Conservation (phyloP, 1,140 invertebrate species). For the Calliopsis andreniformis region DNA sequence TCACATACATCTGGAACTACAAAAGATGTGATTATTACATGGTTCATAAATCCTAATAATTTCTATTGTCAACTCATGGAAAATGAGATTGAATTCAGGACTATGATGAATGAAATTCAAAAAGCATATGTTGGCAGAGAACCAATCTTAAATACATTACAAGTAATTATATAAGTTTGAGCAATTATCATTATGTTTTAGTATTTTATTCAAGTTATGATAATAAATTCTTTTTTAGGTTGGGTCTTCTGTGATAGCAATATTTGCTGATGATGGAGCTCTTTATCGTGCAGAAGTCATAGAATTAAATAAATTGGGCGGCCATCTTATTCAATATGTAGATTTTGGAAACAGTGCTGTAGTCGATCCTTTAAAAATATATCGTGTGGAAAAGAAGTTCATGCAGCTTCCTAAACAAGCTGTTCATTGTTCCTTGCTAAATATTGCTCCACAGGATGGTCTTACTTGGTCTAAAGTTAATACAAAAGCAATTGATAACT, state of each 20-base stretch:
- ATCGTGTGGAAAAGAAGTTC: slow-evolving; percentile 85
- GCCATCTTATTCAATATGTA: slow-evolving; percentile 86
- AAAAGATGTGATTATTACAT: slow-evolving; percentile 82
- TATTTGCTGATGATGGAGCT: slow-evolving; percentile 86
- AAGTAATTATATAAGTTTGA: slow-evolving; percentile 62
- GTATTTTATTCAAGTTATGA: background rate
- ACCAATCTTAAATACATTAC: slow-evolving; percentile 66
- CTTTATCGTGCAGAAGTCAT: slow-evolving; percentile 86
- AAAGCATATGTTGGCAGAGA: slow-evolving; percentile 83
- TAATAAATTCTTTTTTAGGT: slow-evolving; percentile 70
- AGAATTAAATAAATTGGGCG: slow-evolving; percentile 81
- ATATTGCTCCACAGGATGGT: slow-evolving; percentile 80
- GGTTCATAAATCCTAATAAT: slow-evolving; percentile 85
- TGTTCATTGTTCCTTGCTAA: slow-evolving; percentile 84
- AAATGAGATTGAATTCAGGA: slow-evolving; percentile 81
- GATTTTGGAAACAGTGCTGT: slow-evolving; percentile 88
- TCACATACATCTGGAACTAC: slow-evolving; percentile 67
- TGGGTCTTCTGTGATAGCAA: slow-evolving; percentile 85
- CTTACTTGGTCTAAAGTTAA: slow-evolving; percentile 82
- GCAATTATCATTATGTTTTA: slow-evolving; percentile 14
- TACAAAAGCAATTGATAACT: slow-evolving; percentile 78
- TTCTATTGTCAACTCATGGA: slow-evolving; percentile 85
- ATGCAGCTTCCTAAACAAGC: slow-evolving; percentile 87
- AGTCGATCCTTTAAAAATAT: slow-evolving; percentile 84
- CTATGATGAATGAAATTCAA: slow-evolving; percentile 87